Evolutionary conservation across 2,113 vertebrate genomes (phyloP).

Genomic region (Menura novaehollandiae): DNA sequence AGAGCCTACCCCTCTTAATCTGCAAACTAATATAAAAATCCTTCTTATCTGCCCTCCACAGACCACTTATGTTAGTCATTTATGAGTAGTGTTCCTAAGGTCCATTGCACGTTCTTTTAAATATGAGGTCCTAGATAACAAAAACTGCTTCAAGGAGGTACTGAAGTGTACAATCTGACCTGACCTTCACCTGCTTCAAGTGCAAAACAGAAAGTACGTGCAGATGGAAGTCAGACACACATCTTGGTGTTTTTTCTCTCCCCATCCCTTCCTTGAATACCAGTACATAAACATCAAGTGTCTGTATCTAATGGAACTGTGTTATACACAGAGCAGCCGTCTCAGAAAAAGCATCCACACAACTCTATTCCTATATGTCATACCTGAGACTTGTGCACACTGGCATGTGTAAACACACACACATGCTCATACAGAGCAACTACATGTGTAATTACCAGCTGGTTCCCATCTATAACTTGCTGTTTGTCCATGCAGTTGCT

Average conservation of each 20-base stretch:
- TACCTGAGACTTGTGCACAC: neutral
- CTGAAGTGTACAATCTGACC: neutral
- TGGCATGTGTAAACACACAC: fast-evolving
- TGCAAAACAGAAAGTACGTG: neutral
- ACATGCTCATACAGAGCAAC: neutral
- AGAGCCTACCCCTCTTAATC: neutral
- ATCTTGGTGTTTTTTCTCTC: neutral
- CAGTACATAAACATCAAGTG: neutral
- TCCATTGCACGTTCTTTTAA: neutral
- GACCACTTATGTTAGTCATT: neutral
- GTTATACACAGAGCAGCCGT: neutral
- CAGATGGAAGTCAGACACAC: neutral
- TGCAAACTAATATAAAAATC: neutral
- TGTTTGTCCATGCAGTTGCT: neutral
- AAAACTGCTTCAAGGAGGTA: neutral
- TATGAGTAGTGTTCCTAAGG: neutral
- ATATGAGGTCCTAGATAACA: neutral
- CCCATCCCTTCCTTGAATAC: neutral
- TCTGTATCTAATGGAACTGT: neutral
- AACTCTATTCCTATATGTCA: neutral
- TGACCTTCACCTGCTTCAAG: neutral
- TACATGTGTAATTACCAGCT: neutral
- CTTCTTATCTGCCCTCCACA: neutral
- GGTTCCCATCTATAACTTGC: neutral
- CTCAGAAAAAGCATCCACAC: neutral